These are phyloP conservation scores for Dyspetes luteomarginatus DNA, from an alignment of 2,888 invertebrate species.

Conservation along the genomic window DNA sequence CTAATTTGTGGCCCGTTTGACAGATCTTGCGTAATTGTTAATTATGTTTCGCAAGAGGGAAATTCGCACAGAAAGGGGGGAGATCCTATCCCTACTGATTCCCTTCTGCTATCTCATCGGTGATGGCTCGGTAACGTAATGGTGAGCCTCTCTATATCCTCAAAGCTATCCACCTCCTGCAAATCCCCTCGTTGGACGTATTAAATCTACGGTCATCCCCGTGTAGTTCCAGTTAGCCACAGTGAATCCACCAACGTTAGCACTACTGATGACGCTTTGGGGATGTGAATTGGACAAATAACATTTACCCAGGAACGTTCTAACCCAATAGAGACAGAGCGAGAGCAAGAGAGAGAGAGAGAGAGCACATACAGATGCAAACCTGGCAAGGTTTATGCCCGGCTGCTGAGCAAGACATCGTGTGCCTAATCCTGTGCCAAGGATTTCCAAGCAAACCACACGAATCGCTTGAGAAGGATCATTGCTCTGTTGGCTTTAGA, in stretches of 20 bases:
- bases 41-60: conserved; percentile 79
- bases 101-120: conserved; percentile 40
- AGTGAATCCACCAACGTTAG: conserved; percentile 1
- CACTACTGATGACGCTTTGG: conserved; percentile 40
- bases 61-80: conserved; percentile 48
- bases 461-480: conserved; percentile 13
- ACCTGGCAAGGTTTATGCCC: conserved; percentile 5
- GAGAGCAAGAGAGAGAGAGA: not conserved
- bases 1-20: conserved; percentile 81
- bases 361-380: conserved; percentile 10
- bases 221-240: not conserved
- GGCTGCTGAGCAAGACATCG: conserved; percentile 21
- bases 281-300: conserved; percentile 75
- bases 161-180: conserved; percentile 55
- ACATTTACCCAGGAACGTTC: conserved; percentile 70
- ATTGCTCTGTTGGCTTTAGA: conserved; percentile 35
- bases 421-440: conserved; percentile 12
- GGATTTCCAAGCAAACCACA: conserved; percentile 6
- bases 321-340: not conserved
- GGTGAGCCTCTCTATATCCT: conserved; percentile 43
- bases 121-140: conserved; percentile 64
- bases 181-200: conserved; percentile 70
- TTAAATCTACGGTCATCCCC: conserved; percentile 73
- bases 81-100: conserved; percentile 2
- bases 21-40: conserved; percentile 82